Base-by-base conservation (phyloP, 2,888 invertebrate genomes). In the Mythimna vitellina region DNA sequence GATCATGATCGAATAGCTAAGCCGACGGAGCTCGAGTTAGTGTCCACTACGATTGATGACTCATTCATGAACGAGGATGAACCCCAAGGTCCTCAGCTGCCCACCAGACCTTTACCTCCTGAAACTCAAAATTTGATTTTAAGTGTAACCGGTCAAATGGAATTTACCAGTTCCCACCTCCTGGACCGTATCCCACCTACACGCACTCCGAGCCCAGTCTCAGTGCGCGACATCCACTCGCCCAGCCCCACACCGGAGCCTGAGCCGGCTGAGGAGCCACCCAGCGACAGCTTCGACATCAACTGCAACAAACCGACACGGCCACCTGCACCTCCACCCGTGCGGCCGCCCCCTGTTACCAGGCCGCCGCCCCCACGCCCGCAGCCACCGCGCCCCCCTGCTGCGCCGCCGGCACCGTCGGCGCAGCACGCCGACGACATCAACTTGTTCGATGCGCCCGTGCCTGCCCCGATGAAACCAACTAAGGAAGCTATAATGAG, bases 131-230 rank as follows among this genome's bases (percentile, higher is more conserved):
- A 98, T 89, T 95, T 99, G 32, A 97, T 99, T 63, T 96, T 98
- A 83, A 98, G 98, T 49, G 98, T 99, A 1, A 98, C 99, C 53
- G 98, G 98, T 3, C 98, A 98, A 70, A 97, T 99, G 97, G 98
- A 99, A 89, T 98, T 98, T 65, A 98, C 98, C 0, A 98, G 98
- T 85, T 98, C 98, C 6, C 98, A 98, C 89, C 94, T 99, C 67
- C 93, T 99, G 70, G 98, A 98, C 84, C 97, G 98, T 75, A 97
- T 98, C 76, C 98, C 98, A 66, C 98, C 97, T 8, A 98, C 98
- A 0, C 97, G 98, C 82, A 98, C 98, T 1, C 99, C 99, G 0
- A 98, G 98, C 91, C 99, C 99, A 0, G 98, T 98, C 0, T 97
- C 98, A 14, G 98, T 98, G 95, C 96, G 98, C 57, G 98, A 98